Conservation (phyloP, 2,113 vertebrate species). For the Pan troglodytes region NHGRI_mPanTro3-v2.1_pri NC_072403.2:85025501-85026000, state of each 20-base stretch:
- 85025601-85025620: not conserved
- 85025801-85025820: not conserved
- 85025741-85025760: not conserved
- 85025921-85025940: not conserved
- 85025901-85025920: not conserved
- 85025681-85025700: not conserved
- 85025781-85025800: not conserved
- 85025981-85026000: not conserved
- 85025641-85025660: slow-evolving; percentile 9
- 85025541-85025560: not conserved
- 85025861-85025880: not conserved
- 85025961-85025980: not conserved
- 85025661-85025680: not conserved
- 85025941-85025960: not conserved
- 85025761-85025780: not conserved
- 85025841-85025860: not conserved
- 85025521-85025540: not conserved
- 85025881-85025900: slow-evolving; percentile 9
- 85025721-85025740: not conserved
- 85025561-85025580: not conserved
- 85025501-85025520: not conserved
- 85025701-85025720: not conserved
- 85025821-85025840: not conserved
- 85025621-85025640: not conserved
- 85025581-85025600: slow-evolving; percentile 6